Percentiles rank a stretch among this genome's conserved stretches.
phyloP scores from a whole-genome alignment of 2,888 invertebrate species.

The Ethmia dodecea region DNA sequence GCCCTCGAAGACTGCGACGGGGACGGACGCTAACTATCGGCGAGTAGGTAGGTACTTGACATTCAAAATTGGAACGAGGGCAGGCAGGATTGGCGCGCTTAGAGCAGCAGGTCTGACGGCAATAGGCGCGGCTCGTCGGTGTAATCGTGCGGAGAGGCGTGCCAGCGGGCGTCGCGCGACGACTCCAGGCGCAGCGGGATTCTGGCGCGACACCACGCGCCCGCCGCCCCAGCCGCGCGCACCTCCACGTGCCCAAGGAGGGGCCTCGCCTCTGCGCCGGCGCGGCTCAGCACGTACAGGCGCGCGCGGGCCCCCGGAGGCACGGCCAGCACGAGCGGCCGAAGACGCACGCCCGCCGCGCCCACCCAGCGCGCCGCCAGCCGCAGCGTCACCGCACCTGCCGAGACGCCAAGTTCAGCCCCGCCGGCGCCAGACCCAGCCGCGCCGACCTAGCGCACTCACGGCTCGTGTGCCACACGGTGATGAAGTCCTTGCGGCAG shows the following conservation, averaged over 20 bases:
- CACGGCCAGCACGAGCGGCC: conserved; percentile 3
- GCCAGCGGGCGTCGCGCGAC: conserved; percentile 30
- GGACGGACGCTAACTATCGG: too few relatives aligned
- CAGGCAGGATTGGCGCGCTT: too few relatives aligned
- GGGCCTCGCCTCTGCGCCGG: conserved; percentile 8
- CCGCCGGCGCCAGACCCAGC: background rate
- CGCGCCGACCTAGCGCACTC: conserved; percentile 20
- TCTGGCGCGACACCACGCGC: conserved; percentile 29
- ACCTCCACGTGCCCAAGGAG: conserved; percentile 18
- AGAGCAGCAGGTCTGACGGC: conserved; percentile 23
- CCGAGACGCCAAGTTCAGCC: background rate
- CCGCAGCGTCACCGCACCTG: conserved; percentile 19
- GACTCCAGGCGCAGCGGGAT: conserved; percentile 28
- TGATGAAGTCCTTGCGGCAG: conserved; percentile 45
- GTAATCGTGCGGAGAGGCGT: conserved; percentile 29
- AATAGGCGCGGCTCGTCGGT: conserved; percentile 33
- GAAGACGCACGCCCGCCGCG: too few relatives aligned
- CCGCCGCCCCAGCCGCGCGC: conserved; percentile 12
- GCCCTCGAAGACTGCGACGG: too few relatives aligned
- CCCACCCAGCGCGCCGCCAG: conserved; percentile 1
- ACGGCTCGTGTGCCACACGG: conserved; percentile 51
- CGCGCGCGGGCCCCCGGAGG: conserved; percentile 24
- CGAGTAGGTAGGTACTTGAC: too few relatives aligned
- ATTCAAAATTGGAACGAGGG: too few relatives aligned
- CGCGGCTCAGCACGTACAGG: conserved; percentile 14